Evolutionary conservation across 2,113 vertebrate genomes (phyloP), one percentile per base, ranked within the genome.

Genomic region (Oreotragus oreotragus): DNA sequence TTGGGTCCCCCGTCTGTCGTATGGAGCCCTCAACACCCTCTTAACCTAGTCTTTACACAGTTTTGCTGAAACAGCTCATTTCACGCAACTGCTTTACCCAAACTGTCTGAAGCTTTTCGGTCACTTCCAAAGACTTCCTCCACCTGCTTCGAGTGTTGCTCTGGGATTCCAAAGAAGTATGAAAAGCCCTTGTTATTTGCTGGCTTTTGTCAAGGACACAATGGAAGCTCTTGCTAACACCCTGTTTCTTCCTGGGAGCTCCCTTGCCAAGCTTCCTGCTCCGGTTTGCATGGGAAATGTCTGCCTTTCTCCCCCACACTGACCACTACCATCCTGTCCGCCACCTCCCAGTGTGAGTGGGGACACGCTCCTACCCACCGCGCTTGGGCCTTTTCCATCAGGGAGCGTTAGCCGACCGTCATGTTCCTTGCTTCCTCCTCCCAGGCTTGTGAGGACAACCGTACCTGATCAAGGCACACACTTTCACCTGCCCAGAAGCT

Each of bases 121-220:
- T 43, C 30, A 62, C 64, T 90, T 90, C 93, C 73, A 70, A 85
- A 96, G 96, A 83, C 21, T 86, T 85, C 77, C 39, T 79, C 45
- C 33, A 49, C 81, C 45, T 64, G 57, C 66, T 70, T 88, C 55
- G 36, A 77, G 51, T 15, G 30, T 23, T 43, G n/a, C 62, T 84
- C 62, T 66, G 39, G 13, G 80, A 76, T 51, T 60, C 73, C 28
- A 60, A 66, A 87, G n/a, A 64, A 55, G 33, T 11, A 73, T 80
- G 81, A 87, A 92, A 81, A 85, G 21, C 21, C 36, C 36, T 45
- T 90, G 45, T 39, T n/a, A 21, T 39, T 84, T 80, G n/a, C 39
- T 95, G 66, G 43, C 58, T 64, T 62, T 77, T 58, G 4, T 84
- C 62, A 21, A 16, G 3, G 76, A 94, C 33, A 53, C 10, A 10